Conservation (phyloP, 2,888 invertebrate genomes). For the Xestia c-nigrum region DNA sequence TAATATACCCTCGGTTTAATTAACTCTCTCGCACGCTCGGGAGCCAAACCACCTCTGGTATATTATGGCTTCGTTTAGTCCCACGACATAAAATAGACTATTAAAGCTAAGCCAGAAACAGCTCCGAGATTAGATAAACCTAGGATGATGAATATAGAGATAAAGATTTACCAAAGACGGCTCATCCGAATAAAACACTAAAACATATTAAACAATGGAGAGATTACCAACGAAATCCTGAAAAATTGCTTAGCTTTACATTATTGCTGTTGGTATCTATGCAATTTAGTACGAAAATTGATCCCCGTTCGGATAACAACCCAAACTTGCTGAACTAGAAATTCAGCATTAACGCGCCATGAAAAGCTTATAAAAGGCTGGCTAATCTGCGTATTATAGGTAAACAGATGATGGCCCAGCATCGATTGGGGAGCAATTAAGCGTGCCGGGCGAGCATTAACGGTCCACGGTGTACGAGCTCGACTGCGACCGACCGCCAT, state of each 20-base stretch:
- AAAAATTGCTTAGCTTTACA: slow-evolving; percentile 6
- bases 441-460: slow-evolving; percentile 61
- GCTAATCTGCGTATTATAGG: slow-evolving; percentile 60
- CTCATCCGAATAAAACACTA: slow-evolving; percentile 20
- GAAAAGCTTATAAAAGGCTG: slow-evolving; percentile 49
- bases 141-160: not conserved
- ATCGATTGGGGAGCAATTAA: slow-evolving; percentile 69
- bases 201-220: slow-evolving; percentile 2
- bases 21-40: too few relatives aligned
- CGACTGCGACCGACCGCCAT: slow-evolving; percentile 64
- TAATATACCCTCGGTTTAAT: too few relatives aligned
- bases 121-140: not conserved
- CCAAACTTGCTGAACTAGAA: slow-evolving; percentile 26
- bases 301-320: not conserved
- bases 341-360: slow-evolving; percentile 38
- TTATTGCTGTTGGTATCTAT: slow-evolving; percentile 7
- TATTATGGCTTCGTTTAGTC: too few relatives aligned
- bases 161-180: not conserved
- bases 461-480: slow-evolving; percentile 48
- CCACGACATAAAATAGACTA: too few relatives aligned
- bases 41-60: too few relatives aligned
- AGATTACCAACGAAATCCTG: not conserved
- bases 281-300: slow-evolving; percentile 11
- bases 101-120: not conserved
- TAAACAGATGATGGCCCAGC: slow-evolving; percentile 58